Evolutionary conservation across 2,888 invertebrate species (phyloP), one percentile per base, ranked within the genome.

Genomic region (Heteromyza rotundicornis): DNA sequence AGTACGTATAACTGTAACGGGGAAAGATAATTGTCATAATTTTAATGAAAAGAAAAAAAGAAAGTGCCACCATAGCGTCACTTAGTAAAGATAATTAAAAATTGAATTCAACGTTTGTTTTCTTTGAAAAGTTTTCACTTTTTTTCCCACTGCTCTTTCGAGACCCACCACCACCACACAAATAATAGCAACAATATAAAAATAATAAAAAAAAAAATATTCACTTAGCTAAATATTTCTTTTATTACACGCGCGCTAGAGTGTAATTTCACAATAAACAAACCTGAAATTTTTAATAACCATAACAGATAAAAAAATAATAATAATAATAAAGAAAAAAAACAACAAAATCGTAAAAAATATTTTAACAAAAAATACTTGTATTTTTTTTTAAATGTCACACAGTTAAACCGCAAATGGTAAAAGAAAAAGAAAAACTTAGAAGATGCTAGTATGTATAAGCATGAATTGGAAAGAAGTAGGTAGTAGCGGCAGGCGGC

Each of bases 241-340:
- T 27, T 27, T 27, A 27, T 27, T 27, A 27, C n/a, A 27, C 27
- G 10, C 19, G 3, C 5, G 47, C 20, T 47, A 19, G 19, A 12
- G 40, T 40, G 10, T 19, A 47, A 47, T 47, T 47, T 17, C 47
- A 47, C 47, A 47, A 47, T 47, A 47, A 47, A 40, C 10, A 47
- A 47, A 47, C 47, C 47, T 47, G 47, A 47, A 47, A 47, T 47
- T 47, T 27, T 47, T 47, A 47, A 47, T 19, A 47, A 19, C 19
- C 47, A 47, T 17, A 47, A 47, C 47, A 19, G 3, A 47, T 17
- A 47, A 17, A 14, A 47, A 40, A n/a, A 32, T 32, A 12, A 5
- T 12, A n/a, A n/a, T n/a, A n/a, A n/a, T n/a, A n/a, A n/a, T n/a
- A n/a, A n/a, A n/a, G n/a, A n/a, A n/a, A n/a, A 40, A 40, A 40